phyloP scores from a whole-genome alignment of 2,113 vertebrate species.

The Cacatua alba region DNA sequence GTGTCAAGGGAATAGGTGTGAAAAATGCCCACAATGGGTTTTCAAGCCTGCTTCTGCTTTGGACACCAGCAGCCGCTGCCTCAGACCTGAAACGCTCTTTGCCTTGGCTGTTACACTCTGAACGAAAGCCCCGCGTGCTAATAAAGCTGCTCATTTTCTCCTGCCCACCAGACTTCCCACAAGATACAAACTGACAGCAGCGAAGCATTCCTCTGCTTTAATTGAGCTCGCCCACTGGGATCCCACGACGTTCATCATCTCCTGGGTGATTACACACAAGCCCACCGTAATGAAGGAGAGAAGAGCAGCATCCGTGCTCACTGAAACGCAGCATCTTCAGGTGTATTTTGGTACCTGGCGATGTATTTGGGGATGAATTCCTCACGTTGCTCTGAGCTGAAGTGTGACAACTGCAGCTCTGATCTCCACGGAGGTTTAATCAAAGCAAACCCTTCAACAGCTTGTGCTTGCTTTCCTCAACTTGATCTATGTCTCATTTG shows the following conservation, averaged over 20 bases:
- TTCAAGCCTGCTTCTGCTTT: neutral
- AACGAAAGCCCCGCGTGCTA: fast-evolving
- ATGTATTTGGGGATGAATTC: neutral
- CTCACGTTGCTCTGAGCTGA: neutral
- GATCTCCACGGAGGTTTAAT: neutral
- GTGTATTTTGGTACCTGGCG: neutral
- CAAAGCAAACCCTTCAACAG: neutral
- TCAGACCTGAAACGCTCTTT: neutral
- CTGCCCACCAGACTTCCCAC: neutral
- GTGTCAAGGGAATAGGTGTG: neutral
- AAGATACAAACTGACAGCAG: neutral
- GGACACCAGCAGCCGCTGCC: neutral
- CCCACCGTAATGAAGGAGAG: fast-evolving
- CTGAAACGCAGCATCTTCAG: neutral
- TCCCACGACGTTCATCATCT: neutral
- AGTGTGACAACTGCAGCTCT: neutral
- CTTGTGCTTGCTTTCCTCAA: neutral
- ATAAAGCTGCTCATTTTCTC: neutral
- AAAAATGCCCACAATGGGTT: neutral
- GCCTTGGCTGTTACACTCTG: neutral
- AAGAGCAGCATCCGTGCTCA: neutral
- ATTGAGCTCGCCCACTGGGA: neutral
- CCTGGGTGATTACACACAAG: neutral
- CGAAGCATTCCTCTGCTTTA: neutral
- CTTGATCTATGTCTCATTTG: neutral